Base-by-base conservation (phyloP, 2,113 vertebrate genomes). In the Phoxinus phoxinus region DNA sequence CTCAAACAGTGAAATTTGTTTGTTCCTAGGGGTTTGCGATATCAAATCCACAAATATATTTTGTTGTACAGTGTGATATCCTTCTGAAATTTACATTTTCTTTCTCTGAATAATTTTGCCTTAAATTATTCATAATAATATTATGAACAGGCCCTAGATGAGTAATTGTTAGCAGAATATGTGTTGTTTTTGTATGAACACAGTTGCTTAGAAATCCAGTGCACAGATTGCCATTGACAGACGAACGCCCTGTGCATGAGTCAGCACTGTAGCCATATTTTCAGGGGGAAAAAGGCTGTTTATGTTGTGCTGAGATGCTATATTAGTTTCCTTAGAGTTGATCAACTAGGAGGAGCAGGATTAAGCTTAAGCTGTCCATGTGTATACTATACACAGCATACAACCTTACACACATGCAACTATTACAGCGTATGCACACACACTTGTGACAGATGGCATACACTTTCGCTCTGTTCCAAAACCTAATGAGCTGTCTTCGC, bases 371-470 rank as follows among this genome's bases (percentile, higher is more conserved):
- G 21, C 12, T 61, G 7, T 25, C 46, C 17, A n/a, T 41, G 51
- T 12, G 53, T n/a, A 58, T 3, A 51, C n/a, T 15, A 53, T 53
- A 56, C 7, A 9, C 15, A 15, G 4, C 48, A 51, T 51, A 17
- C 48, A 17, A 51, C 69, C 61, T 9, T 30, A 81, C 35, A 83
- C 71, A 85, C 23, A 85, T 48, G 74, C 51, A 69, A 79, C 46
- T 59, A 35, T 58, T 81, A 65, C 78, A 87, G 30, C 4, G 19
- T 41, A 25, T 30, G 63, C 73, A 87, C 63, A 76, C 27, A 81
- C 72, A 65, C 23, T 46, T 41, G 90, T 79, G 85, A 76, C 85
- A 79, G 71, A 72, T 74, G 87, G 83, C 76, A 41, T 90, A 84
- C 85, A 81, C 86, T 81, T 86, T 71, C 58, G 11, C 56, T 71